Conservation (phyloP, 1,140 invertebrate genomes). For the Dufourea novaeangliae region DNA sequence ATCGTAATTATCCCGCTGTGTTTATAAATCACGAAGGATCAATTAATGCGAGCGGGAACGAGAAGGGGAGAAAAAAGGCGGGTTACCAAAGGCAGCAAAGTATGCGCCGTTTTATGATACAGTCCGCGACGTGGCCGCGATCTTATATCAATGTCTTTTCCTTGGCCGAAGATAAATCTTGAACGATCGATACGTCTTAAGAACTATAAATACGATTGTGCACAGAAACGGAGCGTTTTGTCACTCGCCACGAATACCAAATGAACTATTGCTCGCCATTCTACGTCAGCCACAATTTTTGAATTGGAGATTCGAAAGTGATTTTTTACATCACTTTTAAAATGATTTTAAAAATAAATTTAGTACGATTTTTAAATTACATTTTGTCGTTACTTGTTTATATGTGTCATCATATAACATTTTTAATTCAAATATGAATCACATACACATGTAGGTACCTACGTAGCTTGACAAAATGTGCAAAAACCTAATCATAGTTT, state of each 20-base stretch:
- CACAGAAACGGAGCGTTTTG: slow-evolving; percentile 53
- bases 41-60: slow-evolving; percentile 46
- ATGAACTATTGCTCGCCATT: background rate
- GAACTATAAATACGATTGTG: slow-evolving; percentile 58
- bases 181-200: slow-evolving; percentile 31
- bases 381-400: no score
- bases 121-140: slow-evolving; percentile 33
- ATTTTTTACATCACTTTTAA: no score
- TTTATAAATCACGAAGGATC: slow-evolving; percentile 61
- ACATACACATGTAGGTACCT: no score
- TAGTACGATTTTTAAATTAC: no score
- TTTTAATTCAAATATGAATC: no score
- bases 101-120: slow-evolving; percentile 59
- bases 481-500: no score
- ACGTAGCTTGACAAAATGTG: no score
- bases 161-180: slow-evolving; percentile 61
- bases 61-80: slow-evolving; percentile 1
- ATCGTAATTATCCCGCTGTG: slow-evolving; percentile 53
- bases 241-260: slow-evolving; percentile 17
- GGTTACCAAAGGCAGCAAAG: slow-evolving; percentile 16
- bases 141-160: slow-evolving; percentile 65
- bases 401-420: no score
- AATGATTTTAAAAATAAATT: no score
- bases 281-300: background rate
- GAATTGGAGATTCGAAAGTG: background rate